Percentiles rank a stretch among this genome's conserved stretches.
phyloP scores from a whole-genome alignment of 2,113 vertebrate genomes.

The Pardalotus punctatus region DNA sequence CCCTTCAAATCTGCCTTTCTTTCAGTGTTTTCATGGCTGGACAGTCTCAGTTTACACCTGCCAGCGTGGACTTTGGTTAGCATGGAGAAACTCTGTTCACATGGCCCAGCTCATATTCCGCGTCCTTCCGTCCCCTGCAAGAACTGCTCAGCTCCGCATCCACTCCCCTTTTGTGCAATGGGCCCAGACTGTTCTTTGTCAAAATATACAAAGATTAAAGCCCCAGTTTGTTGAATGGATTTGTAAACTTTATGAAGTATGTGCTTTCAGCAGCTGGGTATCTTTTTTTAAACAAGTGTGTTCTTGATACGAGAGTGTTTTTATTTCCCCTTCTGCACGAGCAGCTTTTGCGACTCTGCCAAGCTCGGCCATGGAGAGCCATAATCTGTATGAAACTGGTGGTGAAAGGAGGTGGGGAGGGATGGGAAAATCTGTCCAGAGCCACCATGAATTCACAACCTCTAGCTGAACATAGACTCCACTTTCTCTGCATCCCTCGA shows the following conservation, averaged over 20 bases:
- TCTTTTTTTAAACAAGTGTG: background rate
- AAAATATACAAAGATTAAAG: conserved; percentile 27
- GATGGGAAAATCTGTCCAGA: background rate
- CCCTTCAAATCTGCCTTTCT: background rate
- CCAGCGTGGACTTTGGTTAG: background rate
- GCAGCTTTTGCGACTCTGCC: background rate
- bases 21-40: background rate
- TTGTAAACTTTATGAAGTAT: conserved; percentile 10
- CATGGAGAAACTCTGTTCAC: background rate
- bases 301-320: background rate
- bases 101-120: background rate
- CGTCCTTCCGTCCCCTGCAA: background rate
- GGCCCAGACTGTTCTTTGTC: background rate
- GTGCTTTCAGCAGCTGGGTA: conserved; percentile 25
- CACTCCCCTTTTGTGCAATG: background rate
- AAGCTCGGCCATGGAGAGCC: background rate
- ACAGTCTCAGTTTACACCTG: background rate
- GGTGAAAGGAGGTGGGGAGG: background rate
- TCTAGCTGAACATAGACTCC: background rate
- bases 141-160: background rate
- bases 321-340: background rate
- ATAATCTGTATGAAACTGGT: background rate
- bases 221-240: background rate
- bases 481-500: background rate
- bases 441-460: background rate